A percentile compares a stretch with the other conserved stretches of the same genome.
Evolutionary conservation across 2,797 vertebrate species (phyloP).

Genomic region (Epinephelus coioides): DNA sequence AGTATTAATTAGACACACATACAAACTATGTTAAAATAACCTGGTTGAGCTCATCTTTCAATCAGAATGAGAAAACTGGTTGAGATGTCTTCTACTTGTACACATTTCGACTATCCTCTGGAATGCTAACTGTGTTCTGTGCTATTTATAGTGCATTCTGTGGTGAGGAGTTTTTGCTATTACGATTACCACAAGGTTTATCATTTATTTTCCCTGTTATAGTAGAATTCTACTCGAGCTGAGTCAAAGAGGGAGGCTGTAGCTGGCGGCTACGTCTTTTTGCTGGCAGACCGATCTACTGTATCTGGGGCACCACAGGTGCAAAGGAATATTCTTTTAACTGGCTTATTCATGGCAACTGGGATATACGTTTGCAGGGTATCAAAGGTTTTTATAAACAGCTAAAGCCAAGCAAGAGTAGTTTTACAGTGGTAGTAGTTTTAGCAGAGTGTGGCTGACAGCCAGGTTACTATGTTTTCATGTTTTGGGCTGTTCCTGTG

Average conservation of each 20-base stretch:
- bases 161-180: conserved; percentile 12
- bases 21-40: too few relatives aligned
- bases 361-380: conserved; percentile 53
- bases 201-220: conserved; percentile 47
- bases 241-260: conserved; percentile 58
- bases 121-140: background rate
- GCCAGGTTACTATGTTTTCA: conserved; percentile 42
- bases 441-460: conserved; percentile 44
- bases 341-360: conserved; percentile 70
- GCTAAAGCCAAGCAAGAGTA: conserved; percentile 49
- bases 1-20: too few relatives aligned
- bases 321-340: conserved; percentile 70
- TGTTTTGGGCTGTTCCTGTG: conserved; percentile 16
- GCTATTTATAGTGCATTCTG: background rate
- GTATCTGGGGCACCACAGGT: conserved; percentile 71
- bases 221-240: conserved; percentile 47
- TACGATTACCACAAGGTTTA: conserved; percentile 38
- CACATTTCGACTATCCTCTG: background rate
- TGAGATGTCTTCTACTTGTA: background rate
- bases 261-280: conserved; percentile 61
- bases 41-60: too few relatives aligned
- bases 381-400: conserved; percentile 63
- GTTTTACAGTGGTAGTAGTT: conserved; percentile 21
- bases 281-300: conserved; percentile 61
- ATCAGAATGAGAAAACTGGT: background rate